phyloP scores from a whole-genome alignment of 1,140 invertebrate species.

The Pseudomyrmex flavicornis region DNA sequence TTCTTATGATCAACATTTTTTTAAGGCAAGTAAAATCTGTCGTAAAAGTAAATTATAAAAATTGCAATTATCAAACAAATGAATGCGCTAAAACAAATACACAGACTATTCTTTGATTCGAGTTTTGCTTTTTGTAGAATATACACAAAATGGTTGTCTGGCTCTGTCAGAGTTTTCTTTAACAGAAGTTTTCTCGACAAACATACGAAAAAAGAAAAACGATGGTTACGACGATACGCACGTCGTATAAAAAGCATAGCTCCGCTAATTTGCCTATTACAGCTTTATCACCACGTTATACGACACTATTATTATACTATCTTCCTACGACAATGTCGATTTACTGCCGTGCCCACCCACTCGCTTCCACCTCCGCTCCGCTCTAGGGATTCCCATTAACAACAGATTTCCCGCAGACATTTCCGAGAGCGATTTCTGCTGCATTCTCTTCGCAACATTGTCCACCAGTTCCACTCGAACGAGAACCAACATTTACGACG shows the following conservation, averaged over 20 bases:
- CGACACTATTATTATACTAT: constrained; percentile 53
- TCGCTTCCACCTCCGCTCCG: constrained; percentile 6
- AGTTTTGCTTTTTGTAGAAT: constrained; percentile 4
- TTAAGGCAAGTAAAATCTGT: background rate
- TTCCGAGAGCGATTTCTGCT: constrained; percentile 41
- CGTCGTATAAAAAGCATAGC: constrained; percentile 12
- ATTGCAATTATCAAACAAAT: background rate
- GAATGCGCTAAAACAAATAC: background rate
- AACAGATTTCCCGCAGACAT: constrained; percentile 41
- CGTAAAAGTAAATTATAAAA: background rate
- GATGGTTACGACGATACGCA: background rate
- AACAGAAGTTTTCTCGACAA: constrained; percentile 26
- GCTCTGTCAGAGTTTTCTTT: constrained; percentile 35
- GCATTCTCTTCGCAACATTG: constrained; percentile 26
- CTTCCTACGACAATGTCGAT: constrained; percentile 40
- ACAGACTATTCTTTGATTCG: background rate
- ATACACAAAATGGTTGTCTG: constrained; percentile 33
- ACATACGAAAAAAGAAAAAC: background rate
- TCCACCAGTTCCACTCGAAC: constrained; percentile 2
- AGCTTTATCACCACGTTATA: constrained; percentile 37
- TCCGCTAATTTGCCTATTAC: constrained; percentile 48
- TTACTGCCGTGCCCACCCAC: constrained; percentile 18
- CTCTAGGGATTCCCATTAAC: constrained; percentile 37
- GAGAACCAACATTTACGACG: constrained; percentile 11
- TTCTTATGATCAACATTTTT: background rate